Conservation (phyloP, 2,888 invertebrate species). For the Allolobophora icterica region DNA sequence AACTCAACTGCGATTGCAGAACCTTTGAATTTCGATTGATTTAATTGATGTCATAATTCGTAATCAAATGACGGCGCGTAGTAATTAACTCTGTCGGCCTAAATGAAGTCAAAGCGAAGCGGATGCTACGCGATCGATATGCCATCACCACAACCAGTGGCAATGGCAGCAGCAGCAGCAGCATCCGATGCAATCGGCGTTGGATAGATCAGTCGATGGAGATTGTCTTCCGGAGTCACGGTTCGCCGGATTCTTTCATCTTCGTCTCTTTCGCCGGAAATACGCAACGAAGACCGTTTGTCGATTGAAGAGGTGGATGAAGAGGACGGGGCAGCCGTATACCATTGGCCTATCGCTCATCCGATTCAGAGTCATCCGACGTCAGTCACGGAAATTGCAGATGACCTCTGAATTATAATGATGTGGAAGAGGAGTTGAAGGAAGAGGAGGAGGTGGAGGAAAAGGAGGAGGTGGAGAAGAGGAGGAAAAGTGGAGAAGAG, state of each 20-base stretch:
- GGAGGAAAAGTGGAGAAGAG: no score
- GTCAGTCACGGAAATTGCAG: not conserved
- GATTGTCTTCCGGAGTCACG: not conserved
- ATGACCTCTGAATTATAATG: not conserved
- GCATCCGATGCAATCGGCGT: not conserved
- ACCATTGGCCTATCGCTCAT: not conserved
- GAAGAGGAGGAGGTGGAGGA: not conserved
- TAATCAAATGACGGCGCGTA: not conserved
- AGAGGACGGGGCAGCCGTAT: not conserved
- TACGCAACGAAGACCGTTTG: not conserved
- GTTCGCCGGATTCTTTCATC: not conserved
- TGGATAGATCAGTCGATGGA: not conserved
- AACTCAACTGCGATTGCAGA: not conserved
- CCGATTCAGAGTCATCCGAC: not conserved
- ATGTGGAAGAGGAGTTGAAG: not conserved
- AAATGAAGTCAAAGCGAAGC: constrained; percentile 17
- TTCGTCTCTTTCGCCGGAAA: not conserved
- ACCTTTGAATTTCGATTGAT: no score
- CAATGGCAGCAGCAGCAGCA: not conserved
- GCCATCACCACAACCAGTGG: no score
- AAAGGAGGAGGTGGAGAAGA: not conserved
- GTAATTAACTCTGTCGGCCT: not conserved
- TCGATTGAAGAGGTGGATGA: not conserved
- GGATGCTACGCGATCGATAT: not conserved
- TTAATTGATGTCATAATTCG: no score